phyloP scores from a whole-genome alignment of 2,888 invertebrate species.

The Baronia brevicornis region DNA sequence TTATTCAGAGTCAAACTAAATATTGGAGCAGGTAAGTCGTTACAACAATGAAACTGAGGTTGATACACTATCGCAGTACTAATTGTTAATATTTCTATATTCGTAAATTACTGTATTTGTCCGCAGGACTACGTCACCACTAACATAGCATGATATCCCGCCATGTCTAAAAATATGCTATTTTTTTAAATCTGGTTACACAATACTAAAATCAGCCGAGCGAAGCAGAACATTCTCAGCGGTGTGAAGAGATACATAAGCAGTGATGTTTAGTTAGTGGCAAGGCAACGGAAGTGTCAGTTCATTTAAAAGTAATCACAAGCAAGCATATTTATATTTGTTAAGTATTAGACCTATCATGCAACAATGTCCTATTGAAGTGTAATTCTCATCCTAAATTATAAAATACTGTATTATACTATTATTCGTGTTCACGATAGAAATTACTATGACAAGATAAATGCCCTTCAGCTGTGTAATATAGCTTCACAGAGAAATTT shows the following conservation, averaged over 20 bases:
- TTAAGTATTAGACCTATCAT: constrained; percentile 23
- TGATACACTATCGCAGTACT: constrained; percentile 32
- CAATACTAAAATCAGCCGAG: constrained; percentile 49
- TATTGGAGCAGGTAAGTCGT: constrained; percentile 63
- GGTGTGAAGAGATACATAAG: constrained; percentile 66
- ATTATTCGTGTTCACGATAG: too few species aligned
- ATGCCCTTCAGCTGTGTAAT: not conserved
- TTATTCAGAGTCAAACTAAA: constrained; percentile 17
- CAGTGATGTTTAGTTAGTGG: constrained; percentile 72
- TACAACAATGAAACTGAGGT: constrained; percentile 39
- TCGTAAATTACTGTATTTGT: constrained; percentile 28
- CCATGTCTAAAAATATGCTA: constrained; percentile 39
- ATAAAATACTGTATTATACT: too few species aligned
- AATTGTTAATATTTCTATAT: constrained; percentile 27
- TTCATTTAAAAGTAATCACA: constrained; percentile 47
- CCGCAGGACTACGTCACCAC: constrained; percentile 30
- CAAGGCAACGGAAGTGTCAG: constrained; percentile 67
- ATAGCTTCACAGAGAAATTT: constrained; percentile 3
- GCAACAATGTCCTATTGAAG: constrained; percentile 22
- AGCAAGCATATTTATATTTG: constrained; percentile 49
- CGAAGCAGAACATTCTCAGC: constrained; percentile 75
- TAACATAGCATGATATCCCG: constrained; percentile 43
- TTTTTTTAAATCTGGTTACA: constrained; percentile 16
- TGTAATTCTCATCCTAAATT: too few species aligned
- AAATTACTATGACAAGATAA: too few species aligned